Base-by-base conservation (phyloP, 2,797 vertebrate species). In the Zalophus californianus region DNA sequence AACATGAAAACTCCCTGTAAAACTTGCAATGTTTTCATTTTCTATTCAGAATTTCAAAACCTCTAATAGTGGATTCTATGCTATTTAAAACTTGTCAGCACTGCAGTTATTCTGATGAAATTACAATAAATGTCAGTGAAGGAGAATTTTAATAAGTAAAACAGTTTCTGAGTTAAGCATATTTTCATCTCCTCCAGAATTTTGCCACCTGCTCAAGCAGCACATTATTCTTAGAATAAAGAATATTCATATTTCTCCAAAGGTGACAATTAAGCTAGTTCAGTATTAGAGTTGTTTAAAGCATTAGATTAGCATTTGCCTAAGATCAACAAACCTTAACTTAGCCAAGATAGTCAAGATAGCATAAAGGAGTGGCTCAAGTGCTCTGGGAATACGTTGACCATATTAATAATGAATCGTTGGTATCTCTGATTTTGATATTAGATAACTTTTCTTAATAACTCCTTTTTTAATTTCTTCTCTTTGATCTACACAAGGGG, bases 91-190 rank as follows among this genome's bases (percentile, higher is more conserved):
- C 11, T 64, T 72, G 29, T 77, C 56, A 95, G 92, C 54, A 73
- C 35, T 70, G 35, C 82, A 93, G 50, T 82, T 78, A 5, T 48
- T 54, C 80, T 90, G 1, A 15, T 0, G 72, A 77, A 97, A 94
- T 96, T 94, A 96, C 70, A 95, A 91, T 96, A 97, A 96, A 92
- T 97, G 87, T 97, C 94, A 97, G 77, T 35, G 92, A 97, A 94
- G 77, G 75, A 50, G 73, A 96, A 98, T 96, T 94, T 97, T 96
- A 97, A 93, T 97, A 96, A 84, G 94, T 93, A 73, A 86, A 60
- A 0, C 3, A 38, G 8, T 60, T 95, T 97, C 92, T 86, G 68
- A 96, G 68, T 96, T 97, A 97, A 96, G 35, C 75, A 89, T 90
- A 87, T 96, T 96, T 97, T 92, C 90, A 90, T 95, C n/a, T 58